Conservation (phyloP, 1,140 invertebrate genomes). For the Papilio glaucus region DNA sequence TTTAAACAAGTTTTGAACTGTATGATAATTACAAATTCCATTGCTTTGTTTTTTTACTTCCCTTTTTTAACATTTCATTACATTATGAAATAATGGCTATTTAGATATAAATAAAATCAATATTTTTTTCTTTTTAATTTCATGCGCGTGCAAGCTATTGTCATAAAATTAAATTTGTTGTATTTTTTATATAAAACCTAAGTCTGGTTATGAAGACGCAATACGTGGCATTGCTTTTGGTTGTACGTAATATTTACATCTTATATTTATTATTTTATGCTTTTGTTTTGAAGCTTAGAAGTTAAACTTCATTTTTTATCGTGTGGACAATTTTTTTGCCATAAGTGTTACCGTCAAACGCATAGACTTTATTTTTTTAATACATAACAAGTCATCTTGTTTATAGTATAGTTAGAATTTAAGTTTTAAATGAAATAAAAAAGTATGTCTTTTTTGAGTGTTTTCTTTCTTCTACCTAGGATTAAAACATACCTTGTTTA, state of each 20-base stretch:
- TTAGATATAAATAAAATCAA: neutral
- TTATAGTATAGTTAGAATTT: constrained; percentile 33
- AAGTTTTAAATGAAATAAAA: constrained; percentile 26
- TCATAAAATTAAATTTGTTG: neutral
- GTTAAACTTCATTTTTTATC: constrained; percentile 31
- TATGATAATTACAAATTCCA: no score
- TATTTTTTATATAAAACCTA: neutral
- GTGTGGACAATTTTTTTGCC: constrained; percentile 17
- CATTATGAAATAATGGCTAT: neutral
- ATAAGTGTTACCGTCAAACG: constrained; percentile 28
- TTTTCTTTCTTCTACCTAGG: constrained; percentile 1
- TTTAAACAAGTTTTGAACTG: neutral
- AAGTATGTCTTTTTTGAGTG: neutral
- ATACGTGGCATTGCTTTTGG: neutral
- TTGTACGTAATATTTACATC: neutral
- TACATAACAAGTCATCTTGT: constrained; percentile 18
- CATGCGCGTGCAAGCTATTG: neutral
- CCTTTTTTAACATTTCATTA: neutral
- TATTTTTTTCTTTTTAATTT: neutral
- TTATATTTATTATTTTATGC: constrained; percentile 1
- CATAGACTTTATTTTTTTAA: constrained; percentile 26
- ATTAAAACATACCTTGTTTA: no score
- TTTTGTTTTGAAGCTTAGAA: constrained; percentile 18
- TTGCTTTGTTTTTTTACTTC: no score
- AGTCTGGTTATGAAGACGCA: neutral